Evolutionary conservation across 2,113 vertebrate genomes (phyloP), one percentile per base, ranked within the genome.

Genomic region (Lanius collurio): DNA sequence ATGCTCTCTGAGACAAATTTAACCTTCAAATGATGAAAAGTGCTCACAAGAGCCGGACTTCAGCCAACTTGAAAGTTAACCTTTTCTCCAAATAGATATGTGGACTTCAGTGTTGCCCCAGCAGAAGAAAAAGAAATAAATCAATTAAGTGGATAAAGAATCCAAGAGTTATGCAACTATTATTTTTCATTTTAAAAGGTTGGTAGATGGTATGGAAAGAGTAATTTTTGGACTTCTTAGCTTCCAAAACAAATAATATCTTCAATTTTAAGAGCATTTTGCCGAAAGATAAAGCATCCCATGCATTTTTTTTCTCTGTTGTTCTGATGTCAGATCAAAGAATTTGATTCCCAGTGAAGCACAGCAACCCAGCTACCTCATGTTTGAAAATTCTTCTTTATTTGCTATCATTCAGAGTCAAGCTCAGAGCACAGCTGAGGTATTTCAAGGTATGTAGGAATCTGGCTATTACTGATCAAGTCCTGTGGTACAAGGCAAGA

Each of bases 21-120:
- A 96, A 97, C 95, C 95, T 97, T 97, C 92, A 97, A 93, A 97
- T 95, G 96, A 76, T 82, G 92, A 97, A 96, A 92, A 80, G 57
- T 68, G 57, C 75, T 97, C 89, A 88, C 59, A 68, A 92, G 75
- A 95, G 39, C 65, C 71, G 87, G 30, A 93, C 69, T 91, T 94
- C 62, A 95, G 92, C 26, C 76, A 87, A n/a, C 55, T 95, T 83
- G 30, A 89, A 97, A 94, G 67, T 60, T 67, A 77, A 60, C 60
- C 60, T 75, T 95, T 91, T 94, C 88, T 73, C 80, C 85, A 97
- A 94, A 95, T 50, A 89, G 46, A 86, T 80, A 95, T 31, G 37
- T 60, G 68, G 84, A 57, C 53, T 90, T 83, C 46, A 74, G 50
- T 69, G 55, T 73, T 79, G 62, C 31, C 37, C 5, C 70, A 56